Percentiles rank a stretch among this genome's conserved stretches.
Evolutionary conservation across 2,888 invertebrate genomes (phyloP).

Genomic region (Itoplectis maculator): DNA sequence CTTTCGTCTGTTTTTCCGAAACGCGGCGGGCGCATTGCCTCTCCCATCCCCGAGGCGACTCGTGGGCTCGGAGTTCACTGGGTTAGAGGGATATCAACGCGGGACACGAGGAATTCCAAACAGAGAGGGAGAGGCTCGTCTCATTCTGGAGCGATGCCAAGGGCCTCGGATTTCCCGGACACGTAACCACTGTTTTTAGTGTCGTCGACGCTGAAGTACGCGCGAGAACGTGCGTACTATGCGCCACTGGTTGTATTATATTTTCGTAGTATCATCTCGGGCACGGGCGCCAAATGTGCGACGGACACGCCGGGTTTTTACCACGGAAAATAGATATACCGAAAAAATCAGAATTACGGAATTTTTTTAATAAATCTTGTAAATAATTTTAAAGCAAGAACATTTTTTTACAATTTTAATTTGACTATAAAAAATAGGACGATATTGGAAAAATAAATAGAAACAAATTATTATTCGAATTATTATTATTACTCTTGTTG

Average conservation of each 20-base stretch:
- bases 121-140: constrained; percentile 65
- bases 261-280: not conserved
- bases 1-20: constrained; percentile 48
- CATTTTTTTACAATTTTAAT: too few species aligned
- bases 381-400: too few species aligned
- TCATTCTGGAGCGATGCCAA: constrained; percentile 75
- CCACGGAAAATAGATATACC: not conserved
- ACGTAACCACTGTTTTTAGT: constrained; percentile 79
- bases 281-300: not conserved
- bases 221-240: constrained; percentile 51
- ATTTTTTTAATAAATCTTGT: too few species aligned
- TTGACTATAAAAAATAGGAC: too few species aligned
- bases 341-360: too few species aligned
- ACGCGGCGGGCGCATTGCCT: too few species aligned
- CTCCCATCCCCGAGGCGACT: constrained; percentile 38
- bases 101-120: constrained; percentile 30
- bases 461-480: too few species aligned
- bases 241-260: not conserved
- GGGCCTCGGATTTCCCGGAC: constrained; percentile 75
- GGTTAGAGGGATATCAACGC: constrained; percentile 61
- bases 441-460: too few species aligned
- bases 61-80: constrained; percentile 57
- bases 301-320: not conserved
- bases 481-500: too few species aligned
- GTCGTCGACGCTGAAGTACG: constrained; percentile 72